Conservation (phyloP, 2,888 invertebrate genomes). For the Protonemura montana region DNA sequence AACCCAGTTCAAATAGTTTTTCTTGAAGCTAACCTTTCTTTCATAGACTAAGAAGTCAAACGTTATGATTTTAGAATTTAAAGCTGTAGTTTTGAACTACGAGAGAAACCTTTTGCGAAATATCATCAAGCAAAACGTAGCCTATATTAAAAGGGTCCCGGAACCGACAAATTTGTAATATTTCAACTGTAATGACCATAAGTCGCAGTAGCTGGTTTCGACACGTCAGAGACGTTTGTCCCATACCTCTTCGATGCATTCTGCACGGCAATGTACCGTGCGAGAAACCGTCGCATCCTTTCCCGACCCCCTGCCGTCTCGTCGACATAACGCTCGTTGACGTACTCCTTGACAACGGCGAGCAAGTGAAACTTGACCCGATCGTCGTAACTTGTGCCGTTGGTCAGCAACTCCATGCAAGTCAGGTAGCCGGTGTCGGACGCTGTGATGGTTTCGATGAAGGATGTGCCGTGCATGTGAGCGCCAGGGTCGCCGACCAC, state of each 20-base stretch:
- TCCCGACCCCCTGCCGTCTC: background rate
- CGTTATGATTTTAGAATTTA: no score
- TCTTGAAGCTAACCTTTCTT: no score
- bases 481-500: conserved; percentile 12
- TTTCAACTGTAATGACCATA: no score
- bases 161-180: no score
- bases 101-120: no score
- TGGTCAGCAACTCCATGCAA: conserved; percentile 8
- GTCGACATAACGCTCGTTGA: background rate
- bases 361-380: conserved; percentile 5
- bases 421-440: background rate
- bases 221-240: no score
- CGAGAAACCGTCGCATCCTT: background rate
- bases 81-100: no score
- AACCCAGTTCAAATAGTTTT: no score
- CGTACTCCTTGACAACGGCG: background rate
- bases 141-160: no score
- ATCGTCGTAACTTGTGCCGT: conserved; percentile 10
- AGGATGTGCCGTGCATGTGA: background rate
- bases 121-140: no score
- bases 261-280: background rate
- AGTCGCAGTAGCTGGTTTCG: no score
- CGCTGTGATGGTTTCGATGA: background rate
- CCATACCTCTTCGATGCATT: background rate
- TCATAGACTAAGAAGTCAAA: no score